Base-by-base conservation (phyloP, 2,888 invertebrate genomes). In the Leptinotarsa haldemani region DNA sequence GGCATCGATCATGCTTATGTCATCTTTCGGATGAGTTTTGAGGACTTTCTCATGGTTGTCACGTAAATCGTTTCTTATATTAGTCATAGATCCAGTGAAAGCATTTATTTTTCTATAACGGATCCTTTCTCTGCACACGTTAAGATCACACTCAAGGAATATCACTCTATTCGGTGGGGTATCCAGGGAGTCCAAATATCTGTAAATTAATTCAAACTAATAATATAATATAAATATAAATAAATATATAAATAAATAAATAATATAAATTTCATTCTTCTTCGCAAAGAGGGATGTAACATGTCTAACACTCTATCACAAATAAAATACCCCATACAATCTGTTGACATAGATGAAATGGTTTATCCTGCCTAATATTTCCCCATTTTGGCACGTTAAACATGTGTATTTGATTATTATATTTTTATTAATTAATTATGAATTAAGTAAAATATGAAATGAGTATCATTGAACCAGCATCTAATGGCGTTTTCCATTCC, bases 111-210 rank as follows among this genome's bases (percentile, higher is more conserved):
- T 77, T 71, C 85, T 82, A 71, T 83, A 74, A 3, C 80, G 73
- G 1, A 87, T 56, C 40, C 88, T 74, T 70, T 87, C 86, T 69
- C 79, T 83, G 69, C 87, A 87, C 13, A 86, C 77, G 66, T 82
- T 85, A 5, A 87, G 79, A 73, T 88, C 86, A 53, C 85, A 86
- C 77, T 88, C 88, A 65, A 88, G 70, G 73, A 87, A 86, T 70
- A 87, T 84, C 2, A 87, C 83, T 72, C 86, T 48, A 82, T 93
- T 93, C 0, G 93, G 92, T 3, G 91, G 91, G 3, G 90, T 91
- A 16, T 89, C 84, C 80, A 89, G 87, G 66, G 85, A 87, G 81
- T 92, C 92, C 4, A 93, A 58, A 56, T 68, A 58, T 20, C 48
- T 50, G n/a, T n/a, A 20, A 71, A 58, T 46, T 22, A 25, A 13